These are phyloP conservation scores for Craniophora ligustri DNA, from an alignment of 2,888 invertebrate species.

Conservation along the genomic window DNA sequence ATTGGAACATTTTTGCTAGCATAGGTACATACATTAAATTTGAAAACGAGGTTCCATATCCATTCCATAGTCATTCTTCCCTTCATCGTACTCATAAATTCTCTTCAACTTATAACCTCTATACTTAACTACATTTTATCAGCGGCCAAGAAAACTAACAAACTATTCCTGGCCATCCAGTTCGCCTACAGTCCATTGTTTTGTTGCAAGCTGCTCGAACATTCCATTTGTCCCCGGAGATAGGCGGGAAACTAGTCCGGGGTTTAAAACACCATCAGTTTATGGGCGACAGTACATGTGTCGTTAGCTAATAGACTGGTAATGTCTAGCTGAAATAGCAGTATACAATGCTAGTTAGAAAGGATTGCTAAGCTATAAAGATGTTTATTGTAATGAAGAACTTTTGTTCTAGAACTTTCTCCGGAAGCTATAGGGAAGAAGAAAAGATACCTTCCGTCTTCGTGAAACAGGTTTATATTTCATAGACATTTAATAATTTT, in stretches of 20 bases:
- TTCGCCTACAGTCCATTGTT: slow-evolving; percentile 80
- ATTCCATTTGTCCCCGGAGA: slow-evolving; percentile 63
- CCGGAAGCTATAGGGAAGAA: no score
- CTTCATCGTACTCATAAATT: slow-evolving; percentile 19
- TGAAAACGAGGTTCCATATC: no score
- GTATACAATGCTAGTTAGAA: background rate
- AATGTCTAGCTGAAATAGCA: slow-evolving; percentile 1
- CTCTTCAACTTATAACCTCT: slow-evolving; percentile 21
- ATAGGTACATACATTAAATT: no score
- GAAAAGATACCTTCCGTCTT: no score
- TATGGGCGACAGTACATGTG: slow-evolving; percentile 31
- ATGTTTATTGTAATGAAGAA: background rate
- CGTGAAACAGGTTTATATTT: no score
- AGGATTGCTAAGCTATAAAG: background rate
- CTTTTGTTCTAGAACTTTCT: background rate
- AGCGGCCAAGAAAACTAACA: slow-evolving; percentile 19
- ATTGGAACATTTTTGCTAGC: no score
- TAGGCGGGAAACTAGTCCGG: slow-evolving; percentile 56
- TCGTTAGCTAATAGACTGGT: slow-evolving; percentile 32
- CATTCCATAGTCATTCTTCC: no score
- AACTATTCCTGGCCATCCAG: slow-evolving; percentile 58
- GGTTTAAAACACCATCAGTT: slow-evolving; percentile 42
- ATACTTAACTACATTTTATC: slow-evolving; percentile 27
- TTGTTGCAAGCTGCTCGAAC: slow-evolving; percentile 52
- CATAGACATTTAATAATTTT: no score